Evolutionary conservation across 2,113 vertebrate species (phyloP).

Genomic region (Salminus brasiliensis): DNA sequence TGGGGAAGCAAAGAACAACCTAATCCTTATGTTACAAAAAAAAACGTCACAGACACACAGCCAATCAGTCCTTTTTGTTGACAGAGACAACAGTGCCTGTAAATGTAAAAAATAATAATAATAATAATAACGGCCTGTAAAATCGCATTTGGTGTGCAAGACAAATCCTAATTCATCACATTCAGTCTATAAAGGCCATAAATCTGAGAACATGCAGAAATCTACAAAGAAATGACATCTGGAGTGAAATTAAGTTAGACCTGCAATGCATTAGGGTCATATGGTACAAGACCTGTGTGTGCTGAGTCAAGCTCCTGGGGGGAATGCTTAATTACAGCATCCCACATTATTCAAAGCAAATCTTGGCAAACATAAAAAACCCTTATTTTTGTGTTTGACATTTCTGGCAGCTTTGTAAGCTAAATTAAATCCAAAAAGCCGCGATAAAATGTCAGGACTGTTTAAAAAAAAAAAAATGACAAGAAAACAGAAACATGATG

Average conservation of each 20-base stretch:
- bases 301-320: slow-evolving; percentile 4
- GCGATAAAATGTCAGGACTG: not conserved
- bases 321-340: slow-evolving; percentile 36
- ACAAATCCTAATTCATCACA: too few relatives aligned
- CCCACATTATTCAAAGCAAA: slow-evolving; percentile 35
- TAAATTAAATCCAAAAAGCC: not conserved
- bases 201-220: not conserved
- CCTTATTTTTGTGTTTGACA: not conserved
- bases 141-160: too few relatives aligned
- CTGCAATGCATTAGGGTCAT: slow-evolving; percentile 19
- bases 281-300: not conserved
- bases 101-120: too few relatives aligned
- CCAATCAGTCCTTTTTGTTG: too few relatives aligned
- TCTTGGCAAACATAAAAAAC: not conserved
- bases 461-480: not conserved
- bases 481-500: not conserved
- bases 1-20: too few relatives aligned
- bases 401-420: not conserved
- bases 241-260: slow-evolving; percentile 15
- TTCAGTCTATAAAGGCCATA: too few relatives aligned
- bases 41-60: too few relatives aligned
- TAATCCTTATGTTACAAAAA: too few relatives aligned
- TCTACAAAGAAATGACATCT: not conserved
- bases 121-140: too few relatives aligned
- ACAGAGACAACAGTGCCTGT: too few relatives aligned